Conservation (phyloP, 2,888 invertebrate species). For the Caenorhabditis japonica region DNA sequence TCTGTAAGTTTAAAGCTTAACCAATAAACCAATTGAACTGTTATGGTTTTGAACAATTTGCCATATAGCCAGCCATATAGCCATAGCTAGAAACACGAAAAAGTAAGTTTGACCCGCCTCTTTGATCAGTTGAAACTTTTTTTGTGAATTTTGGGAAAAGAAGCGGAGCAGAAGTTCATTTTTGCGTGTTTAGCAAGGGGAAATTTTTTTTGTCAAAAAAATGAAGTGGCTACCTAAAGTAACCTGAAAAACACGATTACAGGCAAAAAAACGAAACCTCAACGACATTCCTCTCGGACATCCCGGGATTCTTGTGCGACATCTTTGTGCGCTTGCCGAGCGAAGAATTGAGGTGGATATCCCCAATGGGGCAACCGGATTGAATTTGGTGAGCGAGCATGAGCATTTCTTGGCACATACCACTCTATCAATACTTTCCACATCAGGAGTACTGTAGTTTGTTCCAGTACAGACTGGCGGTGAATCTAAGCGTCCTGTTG, state of each 20-base stretch:
- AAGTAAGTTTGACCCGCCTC: too few species aligned
- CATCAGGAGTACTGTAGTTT: conserved; percentile 18
- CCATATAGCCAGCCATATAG: too few species aligned
- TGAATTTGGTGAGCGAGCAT: conserved; percentile 14
- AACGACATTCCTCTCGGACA: conserved; percentile 27
- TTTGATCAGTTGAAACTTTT: too few species aligned
- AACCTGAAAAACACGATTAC: not conserved
- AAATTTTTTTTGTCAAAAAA: too few species aligned
- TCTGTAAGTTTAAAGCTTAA: too few species aligned
- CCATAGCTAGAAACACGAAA: too few species aligned
- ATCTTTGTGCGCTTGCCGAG: not conserved
- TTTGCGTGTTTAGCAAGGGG: too few species aligned
- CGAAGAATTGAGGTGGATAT: conserved; percentile 5
- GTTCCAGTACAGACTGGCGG: conserved; percentile 21
- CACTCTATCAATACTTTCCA: not conserved
- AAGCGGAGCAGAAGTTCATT: too few species aligned
- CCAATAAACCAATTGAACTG: too few species aligned
- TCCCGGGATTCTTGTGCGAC: conserved; percentile 1
- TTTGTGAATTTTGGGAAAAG: too few species aligned
- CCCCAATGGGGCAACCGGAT: conserved; percentile 14
- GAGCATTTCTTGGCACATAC: conserved; percentile 18
- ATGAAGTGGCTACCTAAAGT: not conserved
- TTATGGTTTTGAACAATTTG: too few species aligned
- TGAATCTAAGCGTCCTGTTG: not conserved
- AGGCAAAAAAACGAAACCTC: too few species aligned